These are phyloP conservation scores for Polydesmus complanatus DNA, from an alignment of 2,888 invertebrate species.

Conservation along the genomic window DNA sequence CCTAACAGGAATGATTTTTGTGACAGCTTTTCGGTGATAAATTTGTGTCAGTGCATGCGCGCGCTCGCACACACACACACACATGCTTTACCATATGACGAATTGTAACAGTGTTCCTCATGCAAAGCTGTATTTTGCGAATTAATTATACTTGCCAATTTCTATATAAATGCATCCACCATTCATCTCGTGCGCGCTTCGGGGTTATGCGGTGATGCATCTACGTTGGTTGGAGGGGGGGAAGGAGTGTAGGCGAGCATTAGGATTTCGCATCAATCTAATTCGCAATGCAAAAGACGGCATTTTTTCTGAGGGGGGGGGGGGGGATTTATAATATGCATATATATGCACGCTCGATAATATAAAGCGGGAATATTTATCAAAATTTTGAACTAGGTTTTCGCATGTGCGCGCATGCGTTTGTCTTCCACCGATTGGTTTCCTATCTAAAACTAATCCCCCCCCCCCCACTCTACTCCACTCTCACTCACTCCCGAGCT, in stretches of 20 bases:
- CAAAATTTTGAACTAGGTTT: not conserved
- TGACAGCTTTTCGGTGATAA: not conserved
- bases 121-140: not conserved
- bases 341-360: too few species aligned
- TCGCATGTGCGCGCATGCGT: not conserved
- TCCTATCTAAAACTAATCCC: not conserved
- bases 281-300: not conserved
- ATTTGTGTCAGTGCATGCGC: not conserved
- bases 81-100: not conserved
- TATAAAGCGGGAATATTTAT: not conserved
- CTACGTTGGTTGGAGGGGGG: not conserved
- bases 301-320: not conserved
- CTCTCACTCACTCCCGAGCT: not conserved
- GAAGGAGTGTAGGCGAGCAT: not conserved
- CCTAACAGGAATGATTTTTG: not conserved
- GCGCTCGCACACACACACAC: too few species aligned
- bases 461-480: not conserved
- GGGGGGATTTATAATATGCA: too few species aligned
- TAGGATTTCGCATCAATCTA: not conserved
- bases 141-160: not conserved
- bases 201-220: not conserved
- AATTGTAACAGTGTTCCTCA: not conserved
- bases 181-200: too few species aligned
- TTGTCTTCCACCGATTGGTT: not conserved
- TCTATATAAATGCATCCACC: not conserved